Evolutionary conservation across 2,113 vertebrate species (phyloP).

Genomic region (Calidris pugnax): DNA sequence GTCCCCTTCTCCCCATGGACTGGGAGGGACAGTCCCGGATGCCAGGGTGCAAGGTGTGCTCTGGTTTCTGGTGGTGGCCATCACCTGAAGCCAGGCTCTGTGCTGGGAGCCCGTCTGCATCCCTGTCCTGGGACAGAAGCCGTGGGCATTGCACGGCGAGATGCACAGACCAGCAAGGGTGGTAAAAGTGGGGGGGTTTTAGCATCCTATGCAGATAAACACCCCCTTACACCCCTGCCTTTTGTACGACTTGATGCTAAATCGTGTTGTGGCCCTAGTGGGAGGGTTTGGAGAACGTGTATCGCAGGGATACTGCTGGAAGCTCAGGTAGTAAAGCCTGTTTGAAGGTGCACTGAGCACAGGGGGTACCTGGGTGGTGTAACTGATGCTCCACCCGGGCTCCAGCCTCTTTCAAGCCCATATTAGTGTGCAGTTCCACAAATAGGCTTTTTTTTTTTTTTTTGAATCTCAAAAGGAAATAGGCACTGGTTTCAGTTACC

Average conservation of each 20-base stretch:
- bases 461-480: neutral
- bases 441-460: neutral
- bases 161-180: neutral
- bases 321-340: accelerated
- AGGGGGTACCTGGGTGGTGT: neutral
- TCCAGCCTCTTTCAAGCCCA: neutral
- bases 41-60: accelerated
- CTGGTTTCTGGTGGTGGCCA: neutral
- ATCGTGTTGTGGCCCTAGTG: accelerated
- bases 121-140: neutral
- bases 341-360: neutral
- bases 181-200: neutral
- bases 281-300: accelerated
- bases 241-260: neutral
- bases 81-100: neutral
- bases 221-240: neutral
- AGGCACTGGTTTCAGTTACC: neutral
- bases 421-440: neutral
- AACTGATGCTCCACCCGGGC: neutral
- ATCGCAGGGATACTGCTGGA: neutral
- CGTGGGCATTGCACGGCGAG: neutral
- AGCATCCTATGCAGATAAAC: neutral
- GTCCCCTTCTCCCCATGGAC: neutral
- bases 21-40: neutral
- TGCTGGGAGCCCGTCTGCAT: accelerated